phyloP scores from a whole-genome alignment of 2,113 vertebrate species.

The Halichoerus grypus region DNA sequence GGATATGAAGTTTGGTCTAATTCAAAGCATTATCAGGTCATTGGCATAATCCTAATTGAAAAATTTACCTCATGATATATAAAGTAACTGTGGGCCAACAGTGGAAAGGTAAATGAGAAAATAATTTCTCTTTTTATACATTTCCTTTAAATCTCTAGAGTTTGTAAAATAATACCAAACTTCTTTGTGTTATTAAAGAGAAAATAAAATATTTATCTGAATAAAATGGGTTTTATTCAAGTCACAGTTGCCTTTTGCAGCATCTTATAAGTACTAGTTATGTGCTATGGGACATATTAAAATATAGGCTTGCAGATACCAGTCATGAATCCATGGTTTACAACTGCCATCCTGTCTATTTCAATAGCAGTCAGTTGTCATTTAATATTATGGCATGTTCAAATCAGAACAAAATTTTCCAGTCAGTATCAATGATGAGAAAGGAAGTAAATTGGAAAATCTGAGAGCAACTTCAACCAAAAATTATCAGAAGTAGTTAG shows the following conservation, averaged over 20 bases:
- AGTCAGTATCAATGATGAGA: background rate
- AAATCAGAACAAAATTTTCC: background rate
- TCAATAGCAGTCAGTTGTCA: background rate
- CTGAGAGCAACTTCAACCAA: background rate
- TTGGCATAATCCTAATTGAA: background rate
- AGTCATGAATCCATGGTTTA: background rate
- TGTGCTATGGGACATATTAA: background rate
- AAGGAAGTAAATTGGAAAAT: background rate
- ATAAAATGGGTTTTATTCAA: background rate
- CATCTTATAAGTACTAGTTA: background rate
- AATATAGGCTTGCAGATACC: background rate
- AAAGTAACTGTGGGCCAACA: background rate
- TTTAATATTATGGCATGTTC: background rate
- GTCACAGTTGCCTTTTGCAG: background rate
- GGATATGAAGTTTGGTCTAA: background rate
- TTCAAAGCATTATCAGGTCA: background rate
- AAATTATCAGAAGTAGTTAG: background rate
- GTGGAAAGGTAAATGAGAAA: background rate
- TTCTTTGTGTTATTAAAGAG: background rate
- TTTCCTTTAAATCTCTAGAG: background rate
- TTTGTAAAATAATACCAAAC: background rate
- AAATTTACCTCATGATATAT: background rate
- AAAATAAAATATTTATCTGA: background rate
- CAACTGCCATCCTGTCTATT: background rate
- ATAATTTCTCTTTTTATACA: background rate